Percentiles rank a stretch among this genome's conserved stretches.
Conservation (phyloP, 2,797 vertebrate genomes). For the Alauda arvensis region DNA sequence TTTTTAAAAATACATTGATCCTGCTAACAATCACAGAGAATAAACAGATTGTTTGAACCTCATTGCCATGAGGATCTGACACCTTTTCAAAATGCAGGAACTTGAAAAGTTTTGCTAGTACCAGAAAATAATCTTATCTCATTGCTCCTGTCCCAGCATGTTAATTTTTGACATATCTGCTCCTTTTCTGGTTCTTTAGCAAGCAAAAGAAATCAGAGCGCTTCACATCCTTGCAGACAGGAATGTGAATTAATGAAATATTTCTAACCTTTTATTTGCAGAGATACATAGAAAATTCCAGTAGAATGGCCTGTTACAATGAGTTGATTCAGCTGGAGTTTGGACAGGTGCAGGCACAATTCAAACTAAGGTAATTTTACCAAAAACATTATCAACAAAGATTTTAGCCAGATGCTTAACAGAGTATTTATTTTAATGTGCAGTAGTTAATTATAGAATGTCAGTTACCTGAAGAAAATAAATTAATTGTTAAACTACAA, state of each 20-base stretch:
- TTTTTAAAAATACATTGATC: not conserved
- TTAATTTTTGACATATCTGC: not conserved
- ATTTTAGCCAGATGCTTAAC: not conserved
- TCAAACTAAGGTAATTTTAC: conserved; percentile 89
- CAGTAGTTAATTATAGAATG: not conserved
- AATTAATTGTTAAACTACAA: not conserved
- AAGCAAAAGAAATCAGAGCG: not conserved
- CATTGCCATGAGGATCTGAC: not conserved
- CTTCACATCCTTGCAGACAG: not conserved
- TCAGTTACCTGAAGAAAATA: not conserved
- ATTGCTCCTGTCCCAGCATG: not conserved
- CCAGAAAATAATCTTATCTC: not conserved
- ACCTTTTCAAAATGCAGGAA: not conserved
- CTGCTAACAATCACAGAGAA: not conserved
- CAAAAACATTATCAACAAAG: not conserved
- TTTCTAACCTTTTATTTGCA: conserved; percentile 62
- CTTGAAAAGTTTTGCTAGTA: not conserved
- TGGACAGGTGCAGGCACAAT: conserved; percentile 91
- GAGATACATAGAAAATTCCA: conserved; percentile 94
- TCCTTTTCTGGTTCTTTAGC: not conserved
- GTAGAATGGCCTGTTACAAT: conserved; percentile 95
- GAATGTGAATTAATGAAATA: not conserved
- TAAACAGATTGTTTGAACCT: not conserved
- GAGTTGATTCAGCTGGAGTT: conserved; percentile 94
- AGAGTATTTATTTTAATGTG: not conserved